phyloP scores from a whole-genome alignment of 2,888 invertebrate species.

The Drosophila paracracens region DNA sequence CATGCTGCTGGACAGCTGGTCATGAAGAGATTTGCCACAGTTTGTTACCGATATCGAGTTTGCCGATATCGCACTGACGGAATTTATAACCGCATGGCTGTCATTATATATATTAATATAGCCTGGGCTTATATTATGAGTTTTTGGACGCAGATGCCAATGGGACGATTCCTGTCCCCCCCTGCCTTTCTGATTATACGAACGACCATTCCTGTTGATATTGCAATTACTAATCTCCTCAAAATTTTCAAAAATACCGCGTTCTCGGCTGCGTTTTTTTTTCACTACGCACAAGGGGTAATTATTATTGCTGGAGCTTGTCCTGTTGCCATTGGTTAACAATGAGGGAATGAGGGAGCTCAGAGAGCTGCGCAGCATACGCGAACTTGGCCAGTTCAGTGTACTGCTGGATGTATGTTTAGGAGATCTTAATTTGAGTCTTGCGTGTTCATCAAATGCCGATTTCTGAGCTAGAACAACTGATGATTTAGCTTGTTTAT shows the following conservation, averaged over 20 bases:
- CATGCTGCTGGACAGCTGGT: too few species aligned
- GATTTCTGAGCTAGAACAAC: conserved; percentile 30
- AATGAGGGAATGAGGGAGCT: conserved; percentile 47
- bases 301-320: conserved; percentile 24
- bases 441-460: conserved; percentile 25
- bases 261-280: too few species aligned
- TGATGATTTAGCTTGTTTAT: conserved; percentile 51
- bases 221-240: too few species aligned
- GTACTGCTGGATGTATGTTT: conserved; percentile 53
- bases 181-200: not conserved
- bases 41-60: too few species aligned
- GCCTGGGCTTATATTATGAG: too few species aligned
- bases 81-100: too few species aligned
- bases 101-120: too few species aligned
- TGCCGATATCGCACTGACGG: too few species aligned
- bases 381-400: conserved; percentile 67
- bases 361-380: conserved; percentile 71
- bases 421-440: conserved; percentile 50
- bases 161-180: not conserved
- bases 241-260: too few species aligned
- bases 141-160: conserved; percentile 8
- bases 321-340: conserved; percentile 16
- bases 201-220: not conserved
- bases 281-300: conserved; percentile 71
- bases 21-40: too few species aligned